Conservation (phyloP, 35 echinoderm and acorn worm species). For the Eucidaris tribuloides region DNA sequence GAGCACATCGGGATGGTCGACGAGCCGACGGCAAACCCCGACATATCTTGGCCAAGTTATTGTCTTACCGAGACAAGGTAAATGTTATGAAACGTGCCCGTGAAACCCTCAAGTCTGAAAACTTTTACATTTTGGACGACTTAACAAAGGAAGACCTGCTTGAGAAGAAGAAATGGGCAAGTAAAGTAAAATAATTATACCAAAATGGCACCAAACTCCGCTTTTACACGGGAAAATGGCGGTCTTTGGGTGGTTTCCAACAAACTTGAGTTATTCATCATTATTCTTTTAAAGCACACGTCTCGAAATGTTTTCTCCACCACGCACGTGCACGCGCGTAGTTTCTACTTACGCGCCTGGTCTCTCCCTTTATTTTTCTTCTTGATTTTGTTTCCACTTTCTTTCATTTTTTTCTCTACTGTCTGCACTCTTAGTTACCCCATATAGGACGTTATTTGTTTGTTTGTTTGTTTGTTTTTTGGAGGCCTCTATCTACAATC, state of each 20-base stretch:
- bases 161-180: slow-evolving; percentile 30
- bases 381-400: too few species aligned
- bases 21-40: background rate
- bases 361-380: too few species aligned
- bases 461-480: too few species aligned
- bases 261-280: too few species aligned
- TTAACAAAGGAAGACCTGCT: slow-evolving; percentile 6
- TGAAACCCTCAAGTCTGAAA: background rate
- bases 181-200: background rate
- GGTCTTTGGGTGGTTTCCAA: background rate
- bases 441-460: too few species aligned
- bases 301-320: too few species aligned
- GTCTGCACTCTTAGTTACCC: too few species aligned
- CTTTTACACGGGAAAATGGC: background rate
- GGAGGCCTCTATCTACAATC: too few species aligned
- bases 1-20: slow-evolving; percentile 41
- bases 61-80: slow-evolving; percentile 35
- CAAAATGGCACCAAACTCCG: background rate
- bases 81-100: slow-evolving; percentile 22
- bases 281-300: too few species aligned
- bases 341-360: too few species aligned
- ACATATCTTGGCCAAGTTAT: slow-evolving; percentile 35
- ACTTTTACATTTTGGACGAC: slow-evolving; percentile 40
- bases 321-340: too few species aligned
- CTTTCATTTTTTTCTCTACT: too few species aligned